phyloP scores from a whole-genome alignment of 2,888 invertebrate genomes.

The Mesorhabditis belari region DNA sequence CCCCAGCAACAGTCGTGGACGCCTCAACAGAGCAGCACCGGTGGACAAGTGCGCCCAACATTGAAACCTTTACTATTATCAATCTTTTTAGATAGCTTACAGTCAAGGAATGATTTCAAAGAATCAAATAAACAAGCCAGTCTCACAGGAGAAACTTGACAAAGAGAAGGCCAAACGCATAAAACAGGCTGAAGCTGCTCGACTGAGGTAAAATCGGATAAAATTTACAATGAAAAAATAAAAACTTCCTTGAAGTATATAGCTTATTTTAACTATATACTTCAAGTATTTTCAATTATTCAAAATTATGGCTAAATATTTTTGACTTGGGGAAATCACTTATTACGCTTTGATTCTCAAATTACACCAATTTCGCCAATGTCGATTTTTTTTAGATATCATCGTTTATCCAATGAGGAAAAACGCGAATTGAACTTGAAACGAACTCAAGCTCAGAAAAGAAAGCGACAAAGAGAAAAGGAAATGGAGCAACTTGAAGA shows the following conservation, averaged over 20 bases:
- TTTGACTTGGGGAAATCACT: background rate
- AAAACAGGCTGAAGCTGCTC: constrained; percentile 50
- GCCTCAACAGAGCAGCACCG: no score
- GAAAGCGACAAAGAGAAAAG: constrained; percentile 51
- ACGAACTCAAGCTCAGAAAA: constrained; percentile 48
- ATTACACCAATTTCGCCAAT: background rate
- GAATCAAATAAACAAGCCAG: no score
- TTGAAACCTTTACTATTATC: no score
- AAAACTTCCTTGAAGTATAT: background rate
- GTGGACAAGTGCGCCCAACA: no score
- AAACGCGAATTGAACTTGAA: constrained; percentile 50
- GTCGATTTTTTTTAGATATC: constrained; percentile 27
- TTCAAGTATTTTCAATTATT: background rate
- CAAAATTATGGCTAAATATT: background rate
- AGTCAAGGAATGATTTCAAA: no score
- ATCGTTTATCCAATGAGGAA: constrained; percentile 44
- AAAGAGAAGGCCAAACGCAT: constrained; percentile 43
- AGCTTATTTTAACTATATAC: background rate
- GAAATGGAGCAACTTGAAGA: constrained; percentile 49
- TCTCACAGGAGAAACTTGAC: constrained; percentile 34
- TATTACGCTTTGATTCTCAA: constrained; percentile 1
- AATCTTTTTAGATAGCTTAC: no score
- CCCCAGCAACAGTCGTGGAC: no score
- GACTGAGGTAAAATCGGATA: constrained; percentile 23
- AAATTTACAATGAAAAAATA: background rate